Evolutionary conservation across 2,113 vertebrate genomes (phyloP).

Genomic region (Gavialis gangeticus): DNA sequence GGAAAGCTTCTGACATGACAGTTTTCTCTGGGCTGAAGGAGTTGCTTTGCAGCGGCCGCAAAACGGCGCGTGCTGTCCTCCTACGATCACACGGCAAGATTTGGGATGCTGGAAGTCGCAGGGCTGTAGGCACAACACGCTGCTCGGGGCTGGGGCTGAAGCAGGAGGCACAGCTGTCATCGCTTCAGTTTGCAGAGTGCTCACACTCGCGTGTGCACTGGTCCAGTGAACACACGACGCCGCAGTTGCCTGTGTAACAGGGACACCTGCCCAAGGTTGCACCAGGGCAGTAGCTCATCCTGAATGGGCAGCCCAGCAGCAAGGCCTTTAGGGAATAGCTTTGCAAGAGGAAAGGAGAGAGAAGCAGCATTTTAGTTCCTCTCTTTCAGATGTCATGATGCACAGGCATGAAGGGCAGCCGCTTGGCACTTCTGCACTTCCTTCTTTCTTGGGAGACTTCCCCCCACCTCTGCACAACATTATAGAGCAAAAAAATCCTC

Average conservation of each 20-base stretch:
- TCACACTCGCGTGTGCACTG: neutral
- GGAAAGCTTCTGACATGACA: neutral
- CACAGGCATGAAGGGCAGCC: neutral
- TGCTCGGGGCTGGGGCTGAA: no score
- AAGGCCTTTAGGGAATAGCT: neutral
- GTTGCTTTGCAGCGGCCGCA: neutral
- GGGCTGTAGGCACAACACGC: neutral
- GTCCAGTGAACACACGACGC: neutral
- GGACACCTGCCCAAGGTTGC: neutral
- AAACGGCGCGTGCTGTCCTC: neutral
- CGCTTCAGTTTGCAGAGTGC: neutral
- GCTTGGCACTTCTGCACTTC: neutral
- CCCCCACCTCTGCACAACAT: neutral
- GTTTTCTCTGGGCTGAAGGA: neutral
- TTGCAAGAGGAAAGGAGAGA: neutral
- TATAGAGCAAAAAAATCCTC: neutral
- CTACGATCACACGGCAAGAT: neutral
- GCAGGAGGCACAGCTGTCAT: neutral
- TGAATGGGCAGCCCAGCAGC: neutral
- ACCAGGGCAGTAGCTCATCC: no score
- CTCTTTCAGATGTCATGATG: neutral
- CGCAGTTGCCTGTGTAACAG: neutral
- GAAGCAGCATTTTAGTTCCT: neutral
- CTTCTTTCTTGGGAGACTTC: neutral
- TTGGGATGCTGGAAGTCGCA: neutral